These are phyloP conservation scores for Synanthedon andrenaeformis DNA, from an alignment of 2,888 invertebrate genomes.

Conservation along the genomic window DNA sequence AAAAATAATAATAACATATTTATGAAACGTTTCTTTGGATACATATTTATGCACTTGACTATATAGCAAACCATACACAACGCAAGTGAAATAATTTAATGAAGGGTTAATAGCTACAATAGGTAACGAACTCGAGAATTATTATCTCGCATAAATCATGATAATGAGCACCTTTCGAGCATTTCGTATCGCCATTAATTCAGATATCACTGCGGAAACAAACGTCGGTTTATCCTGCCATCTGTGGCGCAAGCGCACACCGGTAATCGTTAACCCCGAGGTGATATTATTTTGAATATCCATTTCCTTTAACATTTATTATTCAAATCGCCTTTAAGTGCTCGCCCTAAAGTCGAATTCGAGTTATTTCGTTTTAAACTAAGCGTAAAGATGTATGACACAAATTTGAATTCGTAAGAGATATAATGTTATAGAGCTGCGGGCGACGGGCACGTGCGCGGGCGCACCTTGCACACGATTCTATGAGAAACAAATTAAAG, in stretches of 20 bases:
- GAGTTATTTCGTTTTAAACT: conserved; percentile 30
- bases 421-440: conserved; percentile 48
- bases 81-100: background rate
- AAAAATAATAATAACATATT: too few relatives aligned
- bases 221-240: conserved; percentile 68
- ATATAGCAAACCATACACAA: too few relatives aligned
- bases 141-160: conserved; percentile 67
- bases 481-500: conserved; percentile 30
- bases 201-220: conserved; percentile 72
- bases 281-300: conserved; percentile 70
- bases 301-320: conserved; percentile 60
- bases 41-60: too few relatives aligned
- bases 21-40: too few relatives aligned
- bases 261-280: conserved; percentile 70
- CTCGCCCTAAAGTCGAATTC: conserved; percentile 53
- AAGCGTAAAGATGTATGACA: conserved; percentile 65
- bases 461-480: conserved; percentile 55
- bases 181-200: conserved; percentile 68
- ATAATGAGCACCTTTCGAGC: conserved; percentile 69
- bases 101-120: conserved; percentile 42
- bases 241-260: conserved; percentile 66
- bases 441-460: conserved; percentile 63
- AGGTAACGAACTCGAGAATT: conserved; percentile 43
- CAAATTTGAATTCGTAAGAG: conserved; percentile 62
- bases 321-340: conserved; percentile 53